Base-by-base conservation (phyloP, 64 coral and sea anemone genomes). In the Dendrophyllia cribrosa region DNA sequence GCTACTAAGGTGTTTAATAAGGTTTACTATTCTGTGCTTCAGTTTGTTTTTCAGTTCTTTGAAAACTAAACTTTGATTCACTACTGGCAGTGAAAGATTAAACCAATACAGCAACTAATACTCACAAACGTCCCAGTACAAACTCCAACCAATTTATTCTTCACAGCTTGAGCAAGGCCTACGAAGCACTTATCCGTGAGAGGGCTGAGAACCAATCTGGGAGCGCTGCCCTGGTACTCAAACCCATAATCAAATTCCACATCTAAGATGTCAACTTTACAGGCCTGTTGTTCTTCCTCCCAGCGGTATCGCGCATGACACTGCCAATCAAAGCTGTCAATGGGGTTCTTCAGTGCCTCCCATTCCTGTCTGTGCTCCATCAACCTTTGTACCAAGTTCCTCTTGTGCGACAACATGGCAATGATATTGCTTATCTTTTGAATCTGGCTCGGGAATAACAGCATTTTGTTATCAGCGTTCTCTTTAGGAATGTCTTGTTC, bases 371-470 rank as follows among this genome's bases (percentile, higher is more conserved):
- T 4, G 44, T 70, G 66, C 24, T 51, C 74, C 7, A 98, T 76
- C 53, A 98, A 56, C 21, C 63, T 85, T 24, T 85, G 88, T 45
- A 99, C 63, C 25, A 99, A 15, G 21, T 96, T 95, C 62, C 88
- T 83, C 66, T 96, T 93, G 88, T 99, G 94, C 20, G 83, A 60
- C 9, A 99, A 74, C 59, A 96, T 82, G 12, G 93, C 87, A 64
- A 98, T 93, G 45, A 98, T 74, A 50, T 95, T 95, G 48, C 86
- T 92, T 9, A 98, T 91, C 88, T 98, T 98, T 60, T 98, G 96
- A 58, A 89, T 89, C 79, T 95, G 90, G 70, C 87, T 89, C 9
- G 93, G 96, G 72, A 70, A 86, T 11, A 96, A 68, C 44, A 86
- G 10, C 43, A 89, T 48, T 72, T 72, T 96, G 44, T 64, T 48